Evolutionary conservation across 2,113 vertebrate species (phyloP).

Genomic region (Vulpes ferrilata): DNA sequence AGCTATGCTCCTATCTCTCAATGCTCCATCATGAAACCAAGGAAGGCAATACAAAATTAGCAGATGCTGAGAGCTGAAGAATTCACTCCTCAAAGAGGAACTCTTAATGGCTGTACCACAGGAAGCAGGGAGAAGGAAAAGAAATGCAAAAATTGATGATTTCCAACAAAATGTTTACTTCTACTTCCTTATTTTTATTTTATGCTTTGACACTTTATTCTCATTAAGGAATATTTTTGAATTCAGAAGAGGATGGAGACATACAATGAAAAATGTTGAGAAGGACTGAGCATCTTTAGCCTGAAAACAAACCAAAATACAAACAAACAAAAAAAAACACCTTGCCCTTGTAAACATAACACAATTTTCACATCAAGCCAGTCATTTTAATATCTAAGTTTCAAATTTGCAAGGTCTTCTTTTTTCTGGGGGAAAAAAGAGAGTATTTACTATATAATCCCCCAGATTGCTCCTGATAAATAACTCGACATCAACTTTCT

Average conservation of each 20-base stretch:
- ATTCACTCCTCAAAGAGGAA: background rate
- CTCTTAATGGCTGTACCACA: background rate
- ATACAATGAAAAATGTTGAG: background rate
- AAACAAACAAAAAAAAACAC: background rate
- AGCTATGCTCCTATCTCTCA: background rate
- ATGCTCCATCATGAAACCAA: background rate
- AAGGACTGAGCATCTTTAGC: background rate
- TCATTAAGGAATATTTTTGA: background rate
- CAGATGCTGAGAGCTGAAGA: background rate
- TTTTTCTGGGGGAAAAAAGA: background rate
- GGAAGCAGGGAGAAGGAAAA: background rate
- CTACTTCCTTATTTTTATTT: background rate
- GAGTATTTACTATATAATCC: background rate
- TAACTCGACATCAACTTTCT: background rate
- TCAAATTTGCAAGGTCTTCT: background rate
- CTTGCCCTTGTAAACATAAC: background rate
- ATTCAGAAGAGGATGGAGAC: background rate
- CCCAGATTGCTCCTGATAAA: background rate
- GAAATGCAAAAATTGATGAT: background rate
- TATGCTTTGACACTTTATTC: background rate
- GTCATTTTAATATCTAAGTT: constrained; percentile 10
- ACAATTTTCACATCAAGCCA: background rate
- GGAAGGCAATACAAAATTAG: background rate
- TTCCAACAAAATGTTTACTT: background rate
- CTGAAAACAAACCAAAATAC: background rate